Conservation (phyloP, 2,888 invertebrate species). For the Diplazon laetatorius region DNA sequence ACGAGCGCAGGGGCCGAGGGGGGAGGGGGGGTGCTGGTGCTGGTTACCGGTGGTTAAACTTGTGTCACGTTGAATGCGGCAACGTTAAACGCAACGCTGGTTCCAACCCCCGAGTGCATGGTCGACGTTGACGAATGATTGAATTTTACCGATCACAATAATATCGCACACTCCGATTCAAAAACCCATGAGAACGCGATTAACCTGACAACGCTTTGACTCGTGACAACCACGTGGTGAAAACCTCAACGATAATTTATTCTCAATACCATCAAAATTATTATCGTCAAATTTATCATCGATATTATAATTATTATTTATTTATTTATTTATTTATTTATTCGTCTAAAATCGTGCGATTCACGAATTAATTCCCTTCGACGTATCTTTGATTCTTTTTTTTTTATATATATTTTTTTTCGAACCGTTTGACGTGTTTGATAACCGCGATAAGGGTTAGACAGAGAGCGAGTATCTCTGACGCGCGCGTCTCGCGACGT, state of each 20-base stretch:
- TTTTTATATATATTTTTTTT: background rate
- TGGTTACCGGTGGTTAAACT: conserved; percentile 46
- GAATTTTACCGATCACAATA: background rate
- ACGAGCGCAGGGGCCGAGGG: no score
- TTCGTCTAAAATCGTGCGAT: background rate
- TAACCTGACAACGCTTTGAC: background rate
- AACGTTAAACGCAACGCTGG: background rate
- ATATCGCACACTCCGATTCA: background rate
- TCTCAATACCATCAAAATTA: background rate
- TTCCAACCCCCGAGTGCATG: background rate
- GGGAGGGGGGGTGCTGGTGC: no score
- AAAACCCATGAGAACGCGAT: background rate
- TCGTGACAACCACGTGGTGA: conserved; percentile 10
- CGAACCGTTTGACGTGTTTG: background rate
- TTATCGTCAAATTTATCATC: background rate
- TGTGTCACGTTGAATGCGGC: conserved; percentile 25
- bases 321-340: background rate
- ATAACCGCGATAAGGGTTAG: background rate
- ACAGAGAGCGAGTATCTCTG: conserved; percentile 55
- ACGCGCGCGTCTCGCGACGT: conserved; percentile 75
- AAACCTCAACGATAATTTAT: no score
- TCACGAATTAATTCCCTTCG: background rate
- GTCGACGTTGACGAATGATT: background rate
- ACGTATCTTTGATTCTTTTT: background rate
- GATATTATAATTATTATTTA: background rate